Base-by-base conservation (phyloP, 2,797 vertebrate species). In the Astyanax mexicanus region DNA sequence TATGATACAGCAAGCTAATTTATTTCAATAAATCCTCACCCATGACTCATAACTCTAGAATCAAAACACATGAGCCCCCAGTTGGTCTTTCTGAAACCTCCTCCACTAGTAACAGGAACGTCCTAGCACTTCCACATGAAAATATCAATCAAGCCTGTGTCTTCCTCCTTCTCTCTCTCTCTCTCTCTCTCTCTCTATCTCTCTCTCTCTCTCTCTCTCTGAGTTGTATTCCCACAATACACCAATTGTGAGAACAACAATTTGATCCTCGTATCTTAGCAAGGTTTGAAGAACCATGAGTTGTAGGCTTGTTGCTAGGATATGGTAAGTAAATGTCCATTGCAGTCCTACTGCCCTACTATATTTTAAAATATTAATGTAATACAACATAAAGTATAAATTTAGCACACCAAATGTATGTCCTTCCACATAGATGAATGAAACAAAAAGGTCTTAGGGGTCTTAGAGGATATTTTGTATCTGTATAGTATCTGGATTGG, bases 91-190 rank as follows among this genome's bases (percentile, higher is more conserved):
- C 23, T 11, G 45, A n/a, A 29, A 40, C 54, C 23, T 51, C 44
- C 62, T 57, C 51, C 40, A 72, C n/a, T 54, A 73, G 68, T 71
- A 77, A 71, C 76, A 78, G 69, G 54, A 68, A 78, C 70, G 49
- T 72, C 44, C 70, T 71, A 21, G 47, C 54, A 72, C 61, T 51
- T 78, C 29, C 32, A 40, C 40, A 51, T 40, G 44, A 68, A 61
- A 61, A 42, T 37, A 61, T 23, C 27, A 42, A 51, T 55, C 23
- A 58, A 68, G 62, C 13, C 42, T 47, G 23, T 60, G 23, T 57
- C 21, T 61, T 58, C 44, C 4, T 67, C 25, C 65, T 27, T 35
- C 19, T 29, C 23, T 15, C 11, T 47, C 40, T 42, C 19, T 32
- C 29, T 32, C 29, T 32, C n/a, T n/a, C n/a, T n/a, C 47, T 51